These are phyloP conservation scores for Saguinus oedipus DNA, from an alignment of 2,797 vertebrate genomes.

Conservation along the genomic window DNA sequence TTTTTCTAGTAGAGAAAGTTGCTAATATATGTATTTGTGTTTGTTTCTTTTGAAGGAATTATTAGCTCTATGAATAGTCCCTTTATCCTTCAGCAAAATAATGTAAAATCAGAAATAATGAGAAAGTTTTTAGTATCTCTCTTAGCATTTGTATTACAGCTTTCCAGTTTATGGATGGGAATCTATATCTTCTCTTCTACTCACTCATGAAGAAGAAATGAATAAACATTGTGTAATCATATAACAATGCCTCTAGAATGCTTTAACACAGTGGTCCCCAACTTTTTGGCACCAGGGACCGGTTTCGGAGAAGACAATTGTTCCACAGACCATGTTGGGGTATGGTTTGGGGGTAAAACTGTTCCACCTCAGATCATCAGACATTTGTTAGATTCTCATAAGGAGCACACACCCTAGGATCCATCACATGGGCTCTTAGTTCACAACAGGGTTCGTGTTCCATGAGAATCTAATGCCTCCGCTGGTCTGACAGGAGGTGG, in stretches of 20 bases:
- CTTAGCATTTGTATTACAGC: neutral
- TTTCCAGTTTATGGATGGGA: neutral
- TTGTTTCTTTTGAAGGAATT: neutral
- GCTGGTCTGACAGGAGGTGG: neutral
- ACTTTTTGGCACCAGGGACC: neutral
- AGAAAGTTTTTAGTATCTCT: neutral
- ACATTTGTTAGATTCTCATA: neutral
- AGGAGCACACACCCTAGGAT: neutral
- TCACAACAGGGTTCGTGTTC: neutral
- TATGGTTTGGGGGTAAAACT: neutral
- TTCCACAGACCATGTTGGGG: neutral
- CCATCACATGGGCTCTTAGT: neutral
- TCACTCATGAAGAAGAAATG: conserved; percentile 5
- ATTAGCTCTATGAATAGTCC: neutral
- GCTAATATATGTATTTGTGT: neutral
- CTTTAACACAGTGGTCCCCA: neutral
- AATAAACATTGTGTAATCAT: neutral
- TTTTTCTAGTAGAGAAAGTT: neutral
- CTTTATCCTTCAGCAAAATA: neutral
- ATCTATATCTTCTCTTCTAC: neutral
- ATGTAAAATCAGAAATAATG: neutral
- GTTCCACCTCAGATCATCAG: neutral
- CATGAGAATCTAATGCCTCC: neutral
- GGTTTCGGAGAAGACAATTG: neutral
- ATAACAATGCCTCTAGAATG: neutral